These are phyloP conservation scores for Uloborus plumipes DNA, from an alignment of 2,888 invertebrate species.

Conservation along the genomic window DNA sequence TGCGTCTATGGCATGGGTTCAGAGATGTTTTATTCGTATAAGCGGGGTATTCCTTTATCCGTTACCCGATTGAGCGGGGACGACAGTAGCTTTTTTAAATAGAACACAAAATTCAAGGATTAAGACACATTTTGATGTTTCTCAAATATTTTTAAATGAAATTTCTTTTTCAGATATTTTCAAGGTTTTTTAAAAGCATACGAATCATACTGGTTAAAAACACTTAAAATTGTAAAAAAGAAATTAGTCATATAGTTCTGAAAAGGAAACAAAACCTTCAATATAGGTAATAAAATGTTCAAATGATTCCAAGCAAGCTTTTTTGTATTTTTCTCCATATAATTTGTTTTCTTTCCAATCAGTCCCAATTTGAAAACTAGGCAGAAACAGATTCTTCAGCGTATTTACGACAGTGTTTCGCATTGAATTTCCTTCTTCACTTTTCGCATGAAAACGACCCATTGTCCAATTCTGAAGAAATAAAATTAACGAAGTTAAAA, in stretches of 20 bases:
- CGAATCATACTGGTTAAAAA: no score
- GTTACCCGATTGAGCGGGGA: no score
- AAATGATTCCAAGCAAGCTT: slow-evolving; percentile 20
- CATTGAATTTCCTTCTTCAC: slow-evolving; percentile 29
- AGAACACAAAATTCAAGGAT: no score
- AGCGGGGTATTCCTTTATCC: no score
- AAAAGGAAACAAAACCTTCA: slow-evolving; percentile 16
- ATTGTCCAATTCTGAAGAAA: slow-evolving; percentile 11
- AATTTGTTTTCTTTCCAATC: slow-evolving; percentile 41
- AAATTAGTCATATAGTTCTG: neutral
- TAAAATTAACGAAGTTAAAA: neutral
- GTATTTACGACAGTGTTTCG: neutral
- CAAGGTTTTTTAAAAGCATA: no score
- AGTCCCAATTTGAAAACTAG: slow-evolving; percentile 24
- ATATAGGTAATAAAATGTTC: slow-evolving; percentile 36
- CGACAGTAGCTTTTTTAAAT: no score
- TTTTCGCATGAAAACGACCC: slow-evolving; percentile 36
- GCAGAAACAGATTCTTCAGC: slow-evolving; percentile 29
- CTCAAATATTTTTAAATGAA: no score
- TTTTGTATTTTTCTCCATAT: slow-evolving; percentile 28
- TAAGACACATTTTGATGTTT: no score
- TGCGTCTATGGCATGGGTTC: no score
- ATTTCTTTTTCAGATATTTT: no score
- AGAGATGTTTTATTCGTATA: no score
- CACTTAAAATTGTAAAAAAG: no score